These are phyloP conservation scores for Plagodis pulveraria DNA, from an alignment of 2,888 invertebrate species.

Conservation along the genomic window DNA sequence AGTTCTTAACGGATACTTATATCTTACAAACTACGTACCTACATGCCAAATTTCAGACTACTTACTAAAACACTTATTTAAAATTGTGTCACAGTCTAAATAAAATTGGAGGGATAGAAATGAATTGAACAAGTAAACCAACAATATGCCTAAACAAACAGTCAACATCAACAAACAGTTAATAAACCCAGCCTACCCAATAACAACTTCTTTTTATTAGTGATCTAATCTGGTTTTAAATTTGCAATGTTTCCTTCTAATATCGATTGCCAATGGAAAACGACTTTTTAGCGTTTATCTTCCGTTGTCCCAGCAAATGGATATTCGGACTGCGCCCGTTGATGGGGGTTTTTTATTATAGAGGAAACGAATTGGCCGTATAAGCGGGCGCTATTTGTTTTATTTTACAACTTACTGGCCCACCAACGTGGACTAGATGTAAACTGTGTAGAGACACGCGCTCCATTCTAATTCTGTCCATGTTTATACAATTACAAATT, in stretches of 20 bases:
- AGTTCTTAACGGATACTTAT: too few relatives aligned
- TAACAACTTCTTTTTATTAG: conserved; percentile 36
- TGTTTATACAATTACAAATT: too few relatives aligned
- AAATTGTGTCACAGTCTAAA: too few relatives aligned
- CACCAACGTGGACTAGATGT: conserved; percentile 11
- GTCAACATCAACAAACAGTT: conserved; percentile 24
- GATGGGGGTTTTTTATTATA: conserved; percentile 41
- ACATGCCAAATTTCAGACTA: too few relatives aligned
- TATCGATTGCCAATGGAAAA: conserved; percentile 34
- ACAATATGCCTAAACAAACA: conserved; percentile 23
- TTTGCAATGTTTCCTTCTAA: conserved; percentile 31
- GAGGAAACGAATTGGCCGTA: conserved; percentile 39
- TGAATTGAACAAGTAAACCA: conserved; percentile 12
- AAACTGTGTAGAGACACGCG: conserved; percentile 27
- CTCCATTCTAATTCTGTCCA: background rate
- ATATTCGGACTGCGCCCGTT: conserved; percentile 39
- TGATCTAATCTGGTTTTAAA: conserved; percentile 37
- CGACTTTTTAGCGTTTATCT: conserved; percentile 37
- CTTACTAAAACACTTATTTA: too few relatives aligned
- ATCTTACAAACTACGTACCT: too few relatives aligned
- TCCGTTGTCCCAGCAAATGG: conserved; percentile 40
- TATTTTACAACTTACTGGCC: conserved; percentile 32
- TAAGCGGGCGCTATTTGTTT: conserved; percentile 34
- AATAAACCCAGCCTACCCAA: conserved; percentile 19
- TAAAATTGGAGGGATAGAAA: too few relatives aligned